Evolutionary conservation across 2,113 vertebrate genomes (phyloP).

Genomic region (Sorex araneus): DNA sequence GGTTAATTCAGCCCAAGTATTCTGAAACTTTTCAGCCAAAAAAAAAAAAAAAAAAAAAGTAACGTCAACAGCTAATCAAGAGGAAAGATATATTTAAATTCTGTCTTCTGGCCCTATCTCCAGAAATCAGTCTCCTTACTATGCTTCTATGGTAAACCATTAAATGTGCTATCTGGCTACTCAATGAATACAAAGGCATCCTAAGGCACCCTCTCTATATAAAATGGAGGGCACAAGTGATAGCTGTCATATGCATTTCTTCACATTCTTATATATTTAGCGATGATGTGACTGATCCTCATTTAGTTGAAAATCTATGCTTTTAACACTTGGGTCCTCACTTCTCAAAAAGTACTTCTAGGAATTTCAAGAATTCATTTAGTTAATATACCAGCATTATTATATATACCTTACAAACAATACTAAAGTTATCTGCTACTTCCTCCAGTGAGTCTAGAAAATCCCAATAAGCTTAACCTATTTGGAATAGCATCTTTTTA

Average conservation of each 20-base stretch:
- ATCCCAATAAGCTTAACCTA: slow-evolving; percentile 24
- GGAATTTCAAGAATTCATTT: not conserved
- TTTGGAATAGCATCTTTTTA: not conserved
- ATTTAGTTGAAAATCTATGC: not conserved
- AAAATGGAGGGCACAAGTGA: not conserved
- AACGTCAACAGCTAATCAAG: not conserved
- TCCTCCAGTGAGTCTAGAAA: slow-evolving; percentile 15
- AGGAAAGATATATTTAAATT: slow-evolving; percentile 6
- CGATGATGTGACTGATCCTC: not conserved
- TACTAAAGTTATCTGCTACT: not conserved
- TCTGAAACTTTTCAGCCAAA: slow-evolving; percentile 40
- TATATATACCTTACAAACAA: slow-evolving; percentile 1
- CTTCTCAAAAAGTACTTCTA: not conserved
- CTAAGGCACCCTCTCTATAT: not conserved
- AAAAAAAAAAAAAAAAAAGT: not conserved
- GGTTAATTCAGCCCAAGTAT: not conserved
- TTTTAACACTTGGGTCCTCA: slow-evolving; percentile 29
- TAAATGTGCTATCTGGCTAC: not conserved
- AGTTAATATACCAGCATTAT: slow-evolving; percentile 2
- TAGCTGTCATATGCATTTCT: not conserved
- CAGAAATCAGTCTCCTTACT: slow-evolving; percentile 18
- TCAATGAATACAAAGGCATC: not conserved
- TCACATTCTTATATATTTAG: not conserved
- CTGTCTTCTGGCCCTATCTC: not conserved
- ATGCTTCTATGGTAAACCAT: slow-evolving; percentile 8